These are phyloP conservation scores for Actias luna DNA, from an alignment of 2,888 invertebrate genomes.

Conservation along the genomic window DNA sequence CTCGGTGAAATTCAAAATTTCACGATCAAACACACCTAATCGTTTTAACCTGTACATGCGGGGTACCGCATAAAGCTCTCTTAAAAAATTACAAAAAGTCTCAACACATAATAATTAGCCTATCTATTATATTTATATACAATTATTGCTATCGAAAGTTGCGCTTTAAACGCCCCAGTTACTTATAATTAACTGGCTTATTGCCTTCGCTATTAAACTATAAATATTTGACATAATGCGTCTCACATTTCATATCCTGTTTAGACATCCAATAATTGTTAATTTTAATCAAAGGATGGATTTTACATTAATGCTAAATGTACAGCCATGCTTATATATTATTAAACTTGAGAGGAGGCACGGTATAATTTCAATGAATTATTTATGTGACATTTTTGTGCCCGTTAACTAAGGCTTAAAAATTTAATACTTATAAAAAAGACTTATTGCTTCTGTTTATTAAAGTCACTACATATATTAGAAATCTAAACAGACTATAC, in stretches of 20 bases:
- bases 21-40: slow-evolving; percentile 57
- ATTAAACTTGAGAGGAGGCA: not conserved
- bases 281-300: slow-evolving; percentile 7
- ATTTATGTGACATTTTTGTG: slow-evolving; percentile 1
- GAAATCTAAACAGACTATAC: slow-evolving; percentile 53
- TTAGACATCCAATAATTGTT: slow-evolving; percentile 28
- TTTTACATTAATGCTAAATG: not conserved
- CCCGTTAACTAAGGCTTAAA: not conserved
- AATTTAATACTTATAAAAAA: not conserved
- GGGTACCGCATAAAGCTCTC: slow-evolving; percentile 75
- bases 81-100: slow-evolving; percentile 76
- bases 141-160: slow-evolving; percentile 78
- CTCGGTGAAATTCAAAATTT: slow-evolving; percentile 75
- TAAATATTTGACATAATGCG: slow-evolving; percentile 50
- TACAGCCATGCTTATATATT: not conserved
- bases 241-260: slow-evolving; percentile 44
- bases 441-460: not conserved
- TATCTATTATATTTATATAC: slow-evolving; percentile 75
- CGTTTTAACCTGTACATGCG: slow-evolving; percentile 68
- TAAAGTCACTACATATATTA: not conserved
- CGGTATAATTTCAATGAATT: not conserved
- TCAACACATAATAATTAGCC: slow-evolving; percentile 78
- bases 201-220: slow-evolving; percentile 64
- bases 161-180: slow-evolving; percentile 76
- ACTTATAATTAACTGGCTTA: slow-evolving; percentile 60